Evolutionary conservation across 2,113 vertebrate species (phyloP).

Genomic region (Fulmarus glacialis): DNA sequence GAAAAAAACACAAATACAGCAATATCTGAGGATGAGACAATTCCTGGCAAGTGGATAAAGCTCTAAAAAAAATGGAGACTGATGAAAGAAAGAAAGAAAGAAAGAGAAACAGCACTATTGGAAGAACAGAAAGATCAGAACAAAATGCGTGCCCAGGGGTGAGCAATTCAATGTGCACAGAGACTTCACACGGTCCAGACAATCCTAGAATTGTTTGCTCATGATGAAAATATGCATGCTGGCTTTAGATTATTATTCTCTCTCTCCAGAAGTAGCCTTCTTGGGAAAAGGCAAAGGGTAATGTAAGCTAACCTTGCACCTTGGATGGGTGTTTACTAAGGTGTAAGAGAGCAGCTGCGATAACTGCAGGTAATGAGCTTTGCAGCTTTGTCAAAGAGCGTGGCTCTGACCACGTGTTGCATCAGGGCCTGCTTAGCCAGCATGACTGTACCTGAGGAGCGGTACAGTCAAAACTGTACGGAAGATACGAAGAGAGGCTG

Average conservation of each 20-base stretch:
- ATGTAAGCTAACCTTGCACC: not conserved
- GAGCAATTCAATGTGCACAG: not conserved
- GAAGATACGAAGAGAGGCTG: not conserved
- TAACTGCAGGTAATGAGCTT: not conserved
- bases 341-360: not conserved
- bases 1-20: not conserved
- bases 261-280: not conserved
- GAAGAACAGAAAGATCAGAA: not conserved
- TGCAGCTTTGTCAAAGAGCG: not conserved
- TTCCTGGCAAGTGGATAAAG: not conserved
- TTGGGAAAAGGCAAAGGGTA: not conserved
- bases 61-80: not conserved
- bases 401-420: not conserved
- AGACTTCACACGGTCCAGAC: not conserved
- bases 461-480: not conserved
- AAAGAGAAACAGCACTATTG: not conserved
- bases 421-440: not conserved
- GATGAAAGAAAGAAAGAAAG: not conserved
- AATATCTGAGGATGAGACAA: not conserved
- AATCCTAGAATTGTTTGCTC: not conserved
- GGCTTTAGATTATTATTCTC: not conserved
- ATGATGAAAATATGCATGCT: not conserved
- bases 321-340: not conserved
- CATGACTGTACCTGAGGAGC: accelerated
- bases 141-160: not conserved